Conservation (phyloP, 2,113 vertebrate genomes). For the Plotosus lineatus region DNA sequence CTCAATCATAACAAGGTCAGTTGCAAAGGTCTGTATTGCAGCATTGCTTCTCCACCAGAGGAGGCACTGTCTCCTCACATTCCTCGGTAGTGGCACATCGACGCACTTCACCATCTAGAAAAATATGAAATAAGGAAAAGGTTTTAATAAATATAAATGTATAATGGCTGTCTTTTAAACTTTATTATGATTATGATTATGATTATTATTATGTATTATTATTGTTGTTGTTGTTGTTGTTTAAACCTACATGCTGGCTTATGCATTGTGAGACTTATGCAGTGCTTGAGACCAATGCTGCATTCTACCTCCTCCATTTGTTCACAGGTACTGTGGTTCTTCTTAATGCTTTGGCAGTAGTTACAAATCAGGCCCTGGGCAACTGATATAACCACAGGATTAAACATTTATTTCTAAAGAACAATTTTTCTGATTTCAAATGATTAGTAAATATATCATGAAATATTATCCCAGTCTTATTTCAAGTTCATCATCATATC, state of each 20-base stretch:
- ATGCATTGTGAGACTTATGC: slow-evolving; percentile 35
- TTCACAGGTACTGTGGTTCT: not conserved
- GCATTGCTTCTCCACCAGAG: slow-evolving; percentile 28
- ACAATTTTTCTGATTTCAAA: not conserved
- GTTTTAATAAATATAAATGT: not conserved
- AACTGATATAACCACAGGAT: slow-evolving; percentile 22
- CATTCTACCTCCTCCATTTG: not conserved
- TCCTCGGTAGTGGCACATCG: slow-evolving; percentile 36
- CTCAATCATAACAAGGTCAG: slow-evolving; percentile 9
- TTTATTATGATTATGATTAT: too few relatives aligned
- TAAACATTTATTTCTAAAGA: not conserved
- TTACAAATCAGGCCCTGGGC: slow-evolving; percentile 47
- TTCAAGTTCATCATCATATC: too few relatives aligned
- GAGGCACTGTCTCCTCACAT: slow-evolving; percentile 3
- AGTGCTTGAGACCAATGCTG: not conserved
- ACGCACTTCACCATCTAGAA: slow-evolving; percentile 49
- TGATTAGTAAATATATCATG: not conserved
- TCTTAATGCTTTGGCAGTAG: slow-evolving; percentile 37
- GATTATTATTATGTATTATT: not conserved
- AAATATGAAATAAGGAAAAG: not conserved
- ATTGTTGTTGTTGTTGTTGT: too few relatives aligned
- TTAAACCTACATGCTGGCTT: slow-evolving; percentile 46
- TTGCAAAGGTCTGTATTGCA: slow-evolving; percentile 47
- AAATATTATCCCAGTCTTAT: too few relatives aligned
- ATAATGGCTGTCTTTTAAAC: not conserved